Evolutionary conservation across 37 sponge, comb jelly and placozoan species (phyloP).

Genomic region (Lycopodina hypogea): DNA sequence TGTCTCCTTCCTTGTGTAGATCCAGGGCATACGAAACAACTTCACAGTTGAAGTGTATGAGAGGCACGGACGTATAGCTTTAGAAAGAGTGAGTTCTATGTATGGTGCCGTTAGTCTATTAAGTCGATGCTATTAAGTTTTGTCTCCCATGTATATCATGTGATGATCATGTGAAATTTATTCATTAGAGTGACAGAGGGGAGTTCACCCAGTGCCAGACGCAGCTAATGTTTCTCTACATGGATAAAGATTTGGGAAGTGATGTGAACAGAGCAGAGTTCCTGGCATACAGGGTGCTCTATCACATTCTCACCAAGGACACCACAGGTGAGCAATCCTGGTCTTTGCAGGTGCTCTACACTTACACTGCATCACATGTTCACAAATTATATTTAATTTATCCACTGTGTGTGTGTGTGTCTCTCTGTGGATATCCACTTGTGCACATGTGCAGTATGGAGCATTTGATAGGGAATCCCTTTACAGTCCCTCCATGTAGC

Average conservation of each 20-base stretch:
- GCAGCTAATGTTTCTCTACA: constrained; percentile 85
- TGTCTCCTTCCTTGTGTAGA: constrained; percentile 24
- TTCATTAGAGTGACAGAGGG: constrained; percentile 69
- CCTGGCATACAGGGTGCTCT: constrained; percentile 89
- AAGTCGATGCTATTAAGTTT: no score
- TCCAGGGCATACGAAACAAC: constrained; percentile 85
- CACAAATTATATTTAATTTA: no score
- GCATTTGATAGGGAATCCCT: no score
- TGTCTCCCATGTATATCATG: neutral
- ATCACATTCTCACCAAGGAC: constrained; percentile 80
- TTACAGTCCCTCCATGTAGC: no score
- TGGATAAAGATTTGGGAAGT: constrained; percentile 39
- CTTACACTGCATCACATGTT: neutral
- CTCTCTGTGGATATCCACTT: no score
- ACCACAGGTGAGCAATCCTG: constrained; percentile 50
- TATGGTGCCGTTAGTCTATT: neutral
- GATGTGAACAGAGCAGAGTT: constrained; percentile 72
- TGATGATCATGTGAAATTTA: neutral
- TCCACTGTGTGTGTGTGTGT: no score
- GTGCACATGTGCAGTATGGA: neutral
- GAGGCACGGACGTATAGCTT: constrained; percentile 91
- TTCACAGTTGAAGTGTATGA: constrained; percentile 97
- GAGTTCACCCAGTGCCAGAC: constrained; percentile 99
- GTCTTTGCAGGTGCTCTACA: neutral
- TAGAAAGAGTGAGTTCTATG: constrained; percentile 71